Conservation (phyloP, 2,113 vertebrate genomes). For the Amphiprion percula region DNA sequence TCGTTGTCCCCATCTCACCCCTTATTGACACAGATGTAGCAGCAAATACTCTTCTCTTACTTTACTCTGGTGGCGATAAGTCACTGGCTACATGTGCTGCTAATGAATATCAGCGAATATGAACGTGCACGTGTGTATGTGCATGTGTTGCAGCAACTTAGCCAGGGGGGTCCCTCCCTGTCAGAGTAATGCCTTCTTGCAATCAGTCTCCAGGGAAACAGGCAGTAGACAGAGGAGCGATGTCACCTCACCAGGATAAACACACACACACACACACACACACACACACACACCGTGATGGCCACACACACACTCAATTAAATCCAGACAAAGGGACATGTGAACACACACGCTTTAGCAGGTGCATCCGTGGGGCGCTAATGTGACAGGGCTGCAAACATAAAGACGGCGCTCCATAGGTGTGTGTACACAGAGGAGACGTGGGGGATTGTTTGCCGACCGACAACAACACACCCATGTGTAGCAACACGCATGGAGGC, state of each 20-base stretch:
- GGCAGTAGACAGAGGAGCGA: slow-evolving; percentile 66
- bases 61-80: slow-evolving; percentile 27
- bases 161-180: slow-evolving; percentile 72
- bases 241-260: slow-evolving; percentile 69
- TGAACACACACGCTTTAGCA: slow-evolving; percentile 47
- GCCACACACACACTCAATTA: slow-evolving; percentile 77
- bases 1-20: slow-evolving; percentile 26
- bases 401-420: slow-evolving; percentile 32
- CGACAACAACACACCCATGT: slow-evolving; percentile 53
- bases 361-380: slow-evolving; percentile 50
- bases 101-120: slow-evolving; percentile 45
- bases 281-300: slow-evolving; percentile 71
- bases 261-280: slow-evolving; percentile 62
- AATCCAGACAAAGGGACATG: slow-evolving; percentile 64
- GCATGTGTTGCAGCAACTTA: slow-evolving; percentile 54
- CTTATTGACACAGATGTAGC: slow-evolving; percentile 50
- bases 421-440: slow-evolving; percentile 39
- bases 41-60: slow-evolving; percentile 45
- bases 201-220: slow-evolving; percentile 84
- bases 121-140: slow-evolving; percentile 8
- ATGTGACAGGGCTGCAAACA: slow-evolving; percentile 41
- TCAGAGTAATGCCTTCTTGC: slow-evolving; percentile 60
- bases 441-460: slow-evolving; percentile 28
- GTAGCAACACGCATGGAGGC: slow-evolving; percentile 37
- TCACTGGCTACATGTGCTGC: slow-evolving; percentile 4